These are phyloP conservation scores for Sturnus vulgaris DNA, from an alignment of 2,113 vertebrate species.

Conservation along the genomic window DNA sequence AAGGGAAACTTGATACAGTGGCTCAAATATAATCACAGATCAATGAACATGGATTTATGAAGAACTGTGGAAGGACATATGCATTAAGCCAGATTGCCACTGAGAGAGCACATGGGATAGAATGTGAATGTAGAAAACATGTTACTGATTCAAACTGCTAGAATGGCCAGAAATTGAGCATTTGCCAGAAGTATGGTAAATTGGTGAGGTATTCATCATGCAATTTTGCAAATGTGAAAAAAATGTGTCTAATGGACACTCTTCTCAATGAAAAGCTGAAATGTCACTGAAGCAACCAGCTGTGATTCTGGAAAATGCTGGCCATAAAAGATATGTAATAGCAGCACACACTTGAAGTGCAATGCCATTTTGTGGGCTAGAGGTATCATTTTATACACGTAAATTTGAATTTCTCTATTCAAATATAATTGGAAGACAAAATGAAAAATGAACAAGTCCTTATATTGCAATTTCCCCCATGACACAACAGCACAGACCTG, in stretches of 20 bases:
- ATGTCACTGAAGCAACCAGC: background rate
- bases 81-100: background rate
- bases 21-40: background rate
- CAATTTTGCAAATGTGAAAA: background rate
- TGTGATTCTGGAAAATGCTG: background rate
- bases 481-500: background rate
- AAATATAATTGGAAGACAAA: background rate
- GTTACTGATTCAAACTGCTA: background rate
- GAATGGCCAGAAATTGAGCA: background rate
- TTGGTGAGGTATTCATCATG: background rate
- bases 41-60: background rate
- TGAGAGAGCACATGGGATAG: background rate
- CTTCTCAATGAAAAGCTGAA: background rate
- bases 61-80: background rate
- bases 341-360: background rate
- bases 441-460: background rate
- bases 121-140: background rate
- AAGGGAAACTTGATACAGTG: conserved; percentile 13
- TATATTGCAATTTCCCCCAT: background rate
- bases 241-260: background rate
- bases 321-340: background rate
- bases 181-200: background rate
- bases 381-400: background rate
- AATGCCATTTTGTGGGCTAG: background rate
- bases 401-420: background rate